These are phyloP conservation scores for Gasterosteus nipponicus DNA, from an alignment of 2,113 vertebrate species.

Conservation along the genomic window DNA sequence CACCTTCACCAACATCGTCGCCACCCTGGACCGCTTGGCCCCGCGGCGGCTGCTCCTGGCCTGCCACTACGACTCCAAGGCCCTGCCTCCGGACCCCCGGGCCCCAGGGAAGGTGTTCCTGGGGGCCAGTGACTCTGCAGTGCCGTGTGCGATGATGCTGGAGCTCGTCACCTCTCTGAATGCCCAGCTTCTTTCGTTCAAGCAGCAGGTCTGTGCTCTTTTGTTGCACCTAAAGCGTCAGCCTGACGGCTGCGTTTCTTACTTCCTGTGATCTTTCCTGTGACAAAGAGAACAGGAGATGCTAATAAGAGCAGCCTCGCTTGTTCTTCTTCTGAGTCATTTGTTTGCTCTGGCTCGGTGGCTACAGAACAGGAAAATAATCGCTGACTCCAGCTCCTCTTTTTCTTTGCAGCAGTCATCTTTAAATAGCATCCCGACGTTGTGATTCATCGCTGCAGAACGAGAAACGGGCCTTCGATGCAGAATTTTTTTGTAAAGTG, in stretches of 20 bases:
- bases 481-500: slow-evolving; percentile 1
- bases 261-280: background rate
- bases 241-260: slow-evolving; percentile 1
- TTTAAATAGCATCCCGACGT: slow-evolving; percentile 48
- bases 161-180: slow-evolving; percentile 87
- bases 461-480: background rate
- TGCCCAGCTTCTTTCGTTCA: slow-evolving; percentile 74
- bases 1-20: slow-evolving; percentile 87
- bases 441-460: slow-evolving; percentile 53
- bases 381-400: slow-evolving; percentile 52
- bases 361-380: slow-evolving; percentile 52
- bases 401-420: slow-evolving; percentile 48
- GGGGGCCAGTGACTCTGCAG: slow-evolving; percentile 90
- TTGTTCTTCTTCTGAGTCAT: background rate
- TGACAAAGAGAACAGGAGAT: slow-evolving; percentile 42
- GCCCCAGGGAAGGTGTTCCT: slow-evolving; percentile 78
- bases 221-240: no score
- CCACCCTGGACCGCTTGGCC: slow-evolving; percentile 84
- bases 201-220: slow-evolving; percentile 79
- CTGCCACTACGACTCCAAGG: slow-evolving; percentile 93
- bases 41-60: slow-evolving; percentile 84
- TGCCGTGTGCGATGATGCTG: slow-evolving; percentile 88
- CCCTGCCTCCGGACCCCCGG: slow-evolving; percentile 71
- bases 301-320: slow-evolving; percentile 25
- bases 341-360: slow-evolving; percentile 15